Percentiles rank a stretch among this genome's conserved stretches.
These are phyloP conservation scores for Struthio camelus DNA, from an alignment of 2,113 vertebrate species.

Conservation along the genomic window DNA sequence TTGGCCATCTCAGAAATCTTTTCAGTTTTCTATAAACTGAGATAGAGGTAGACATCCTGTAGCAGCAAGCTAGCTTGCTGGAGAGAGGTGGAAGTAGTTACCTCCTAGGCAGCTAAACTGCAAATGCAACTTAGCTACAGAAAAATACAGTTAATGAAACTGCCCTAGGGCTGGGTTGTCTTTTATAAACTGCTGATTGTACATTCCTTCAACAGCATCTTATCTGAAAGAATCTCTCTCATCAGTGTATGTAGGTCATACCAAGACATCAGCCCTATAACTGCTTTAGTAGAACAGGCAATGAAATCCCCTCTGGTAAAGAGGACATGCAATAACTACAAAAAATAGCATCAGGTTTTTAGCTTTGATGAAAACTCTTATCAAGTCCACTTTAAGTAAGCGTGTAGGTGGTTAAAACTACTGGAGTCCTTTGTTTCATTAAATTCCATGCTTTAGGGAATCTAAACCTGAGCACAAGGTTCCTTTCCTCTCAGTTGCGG, in stretches of 20 bases:
- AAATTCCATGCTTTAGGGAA: background rate
- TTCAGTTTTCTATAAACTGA: background rate
- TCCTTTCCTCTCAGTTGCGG: background rate
- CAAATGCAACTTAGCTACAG: background rate
- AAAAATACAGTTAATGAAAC: background rate
- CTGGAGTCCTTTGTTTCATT: background rate
- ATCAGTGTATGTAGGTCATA: background rate
- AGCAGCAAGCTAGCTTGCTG: background rate
- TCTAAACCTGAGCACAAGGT: background rate
- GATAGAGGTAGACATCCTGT: background rate
- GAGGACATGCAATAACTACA: background rate
- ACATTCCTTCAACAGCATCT: background rate
- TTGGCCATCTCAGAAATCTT: background rate
- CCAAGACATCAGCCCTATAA: background rate
- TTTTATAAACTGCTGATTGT: background rate
- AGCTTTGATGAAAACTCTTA: background rate
- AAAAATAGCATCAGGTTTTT: accelerated
- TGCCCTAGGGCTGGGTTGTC: background rate
- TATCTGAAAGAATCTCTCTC: background rate
- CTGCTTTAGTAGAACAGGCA: background rate
- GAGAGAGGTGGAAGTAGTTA: background rate
- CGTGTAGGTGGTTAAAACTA: accelerated
- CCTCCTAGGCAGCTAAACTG: background rate
- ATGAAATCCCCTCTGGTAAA: background rate
- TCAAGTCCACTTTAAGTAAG: background rate